Conservation (phyloP, 1,140 invertebrate genomes). For the Neuroterus valhalla region DNA sequence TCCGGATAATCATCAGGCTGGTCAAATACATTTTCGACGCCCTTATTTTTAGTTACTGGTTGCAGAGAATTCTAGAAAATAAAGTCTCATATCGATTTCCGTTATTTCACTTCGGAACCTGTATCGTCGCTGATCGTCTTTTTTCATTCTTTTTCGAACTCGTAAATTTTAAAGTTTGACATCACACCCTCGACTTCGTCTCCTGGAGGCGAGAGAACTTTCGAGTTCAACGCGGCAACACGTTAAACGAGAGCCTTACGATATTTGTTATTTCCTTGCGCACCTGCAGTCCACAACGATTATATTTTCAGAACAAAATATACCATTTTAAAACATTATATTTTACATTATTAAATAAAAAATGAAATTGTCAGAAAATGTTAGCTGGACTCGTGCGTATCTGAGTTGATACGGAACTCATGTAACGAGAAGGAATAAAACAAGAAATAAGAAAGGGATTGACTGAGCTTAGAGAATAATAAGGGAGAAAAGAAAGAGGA, state of each 20-base stretch:
- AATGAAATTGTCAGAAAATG: too few relatives aligned
- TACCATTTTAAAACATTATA: neutral
- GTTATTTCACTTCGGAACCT: slow-evolving; percentile 18
- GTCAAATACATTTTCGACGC: neutral
- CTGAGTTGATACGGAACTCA: too few relatives aligned
- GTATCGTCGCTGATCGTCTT: slow-evolving; percentile 1
- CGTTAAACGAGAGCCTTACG: neutral
- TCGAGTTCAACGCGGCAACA: neutral
- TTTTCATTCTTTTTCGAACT: slow-evolving; percentile 9
- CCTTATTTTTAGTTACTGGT: neutral
- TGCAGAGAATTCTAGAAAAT: neutral
- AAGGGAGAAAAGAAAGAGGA: too few relatives aligned
- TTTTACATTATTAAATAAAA: too few relatives aligned
- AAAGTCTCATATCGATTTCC: slow-evolving; percentile 27
- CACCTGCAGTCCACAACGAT: neutral
- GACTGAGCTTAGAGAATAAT: too few relatives aligned
- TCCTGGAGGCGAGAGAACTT: slow-evolving; percentile 19
- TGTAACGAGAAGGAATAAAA: too few relatives aligned
- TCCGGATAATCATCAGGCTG: neutral
- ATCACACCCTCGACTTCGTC: slow-evolving; percentile 22
- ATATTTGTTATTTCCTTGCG: slow-evolving; percentile 23
- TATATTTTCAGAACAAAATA: neutral
- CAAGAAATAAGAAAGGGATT: too few relatives aligned
- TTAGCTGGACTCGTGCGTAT: too few relatives aligned
- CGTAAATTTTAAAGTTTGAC: slow-evolving; percentile 27